Percentiles rank a stretch among this genome's conserved stretches.
Conservation (phyloP, 2,888 invertebrate genomes). For the Eubasilissa splendida region DNA sequence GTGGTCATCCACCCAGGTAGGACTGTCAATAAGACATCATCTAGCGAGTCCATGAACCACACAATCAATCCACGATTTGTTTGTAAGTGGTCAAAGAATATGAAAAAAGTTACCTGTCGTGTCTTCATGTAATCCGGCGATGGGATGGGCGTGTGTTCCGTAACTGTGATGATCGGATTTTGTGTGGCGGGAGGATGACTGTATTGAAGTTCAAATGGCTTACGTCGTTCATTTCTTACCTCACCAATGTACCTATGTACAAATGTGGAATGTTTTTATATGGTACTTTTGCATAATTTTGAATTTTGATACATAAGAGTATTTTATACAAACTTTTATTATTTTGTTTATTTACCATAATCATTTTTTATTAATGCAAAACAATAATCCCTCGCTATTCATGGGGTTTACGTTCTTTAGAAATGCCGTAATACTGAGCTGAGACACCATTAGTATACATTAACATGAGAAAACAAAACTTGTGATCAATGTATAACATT, state of each 20-base stretch:
- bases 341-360: background rate
- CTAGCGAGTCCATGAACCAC: too few relatives aligned
- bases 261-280: background rate
- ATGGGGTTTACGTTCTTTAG: too few relatives aligned
- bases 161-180: conserved; percentile 97
- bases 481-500: too few relatives aligned
- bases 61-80: background rate
- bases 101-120: conserved; percentile 75
- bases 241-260: conserved; percentile 80
- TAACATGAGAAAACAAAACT: too few relatives aligned
- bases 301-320: background rate
- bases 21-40: too few relatives aligned
- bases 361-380: too few relatives aligned
- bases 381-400: too few relatives aligned
- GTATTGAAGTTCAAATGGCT: conserved; percentile 71
- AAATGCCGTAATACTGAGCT: too few relatives aligned
- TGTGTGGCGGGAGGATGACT: conserved; percentile 77
- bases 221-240: conserved; percentile 76
- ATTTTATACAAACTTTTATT: background rate
- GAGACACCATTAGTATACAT: too few relatives aligned
- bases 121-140: conserved; percentile 88
- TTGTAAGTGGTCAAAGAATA: background rate
- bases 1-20: too few relatives aligned
- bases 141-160: conserved; percentile 94
- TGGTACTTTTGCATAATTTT: background rate